Evolutionary conservation across 2,888 invertebrate species (phyloP).

Genomic region (Phorcus lineatus): DNA sequence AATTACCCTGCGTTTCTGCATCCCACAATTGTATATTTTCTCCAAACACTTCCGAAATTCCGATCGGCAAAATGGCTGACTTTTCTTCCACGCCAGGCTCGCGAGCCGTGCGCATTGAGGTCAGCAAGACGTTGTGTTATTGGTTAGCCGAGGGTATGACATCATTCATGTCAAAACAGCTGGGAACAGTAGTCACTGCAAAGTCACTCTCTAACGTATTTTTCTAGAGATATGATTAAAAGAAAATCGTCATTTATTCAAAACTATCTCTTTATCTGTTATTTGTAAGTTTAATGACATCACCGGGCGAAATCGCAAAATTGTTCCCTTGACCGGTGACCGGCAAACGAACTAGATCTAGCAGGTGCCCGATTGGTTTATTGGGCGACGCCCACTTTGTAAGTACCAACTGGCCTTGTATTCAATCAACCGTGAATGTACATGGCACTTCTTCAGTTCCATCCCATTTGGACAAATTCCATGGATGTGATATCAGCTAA

Average conservation of each 20-base stretch:
- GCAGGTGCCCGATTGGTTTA: constrained; percentile 10
- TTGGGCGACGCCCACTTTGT: not conserved
- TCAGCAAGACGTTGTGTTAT: constrained; percentile 45
- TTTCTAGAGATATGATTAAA: too few relatives aligned
- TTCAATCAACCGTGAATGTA: not conserved
- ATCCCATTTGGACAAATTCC: too few relatives aligned
- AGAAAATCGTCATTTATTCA: too few relatives aligned
- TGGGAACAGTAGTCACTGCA: constrained; percentile 33
- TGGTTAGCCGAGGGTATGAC: constrained; percentile 49
- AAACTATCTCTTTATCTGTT: too few relatives aligned
- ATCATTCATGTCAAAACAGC: constrained; percentile 49
- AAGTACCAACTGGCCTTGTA: not conserved
- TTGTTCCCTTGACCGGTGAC: not conserved
- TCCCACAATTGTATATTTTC: constrained; percentile 21
- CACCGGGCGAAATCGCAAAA: too few relatives aligned
- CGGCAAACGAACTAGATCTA: not conserved
- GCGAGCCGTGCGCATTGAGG: constrained; percentile 63
- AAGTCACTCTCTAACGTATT: too few relatives aligned
- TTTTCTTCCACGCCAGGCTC: constrained; percentile 66
- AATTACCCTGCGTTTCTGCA: constrained; percentile 31
- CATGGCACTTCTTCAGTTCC: not conserved
- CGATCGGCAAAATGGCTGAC: constrained; percentile 68
- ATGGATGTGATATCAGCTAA: not conserved
- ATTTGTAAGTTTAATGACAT: too few relatives aligned
- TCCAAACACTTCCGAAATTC: constrained; percentile 27